Conservation (phyloP, 2,113 vertebrate genomes). For the Ophiodon elongatus region DNA sequence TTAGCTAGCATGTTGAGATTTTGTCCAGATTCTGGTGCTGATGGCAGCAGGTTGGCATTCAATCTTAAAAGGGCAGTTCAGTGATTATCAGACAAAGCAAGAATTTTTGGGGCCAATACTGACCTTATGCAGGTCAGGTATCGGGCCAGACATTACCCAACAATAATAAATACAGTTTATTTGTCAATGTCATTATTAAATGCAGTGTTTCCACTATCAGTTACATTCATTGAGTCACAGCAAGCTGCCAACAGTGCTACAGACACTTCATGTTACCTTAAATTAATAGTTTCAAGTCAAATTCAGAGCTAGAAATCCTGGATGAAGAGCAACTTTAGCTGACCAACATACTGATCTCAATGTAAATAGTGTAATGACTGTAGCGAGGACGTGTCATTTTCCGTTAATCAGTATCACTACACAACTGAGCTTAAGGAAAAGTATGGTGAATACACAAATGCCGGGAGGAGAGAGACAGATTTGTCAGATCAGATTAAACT, state of each 20-base stretch:
- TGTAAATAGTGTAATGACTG: not conserved
- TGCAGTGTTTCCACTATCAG: not conserved
- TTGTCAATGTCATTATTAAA: not conserved
- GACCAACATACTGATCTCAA: not conserved
- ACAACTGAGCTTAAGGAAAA: conserved; percentile 11
- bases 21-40: not conserved
- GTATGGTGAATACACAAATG: not conserved
- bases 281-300: not conserved
- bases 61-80: conserved; percentile 8
- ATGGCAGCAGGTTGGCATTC: conserved; percentile 18
- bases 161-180: not conserved
- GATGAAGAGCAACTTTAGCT: not conserved
- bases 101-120: not conserved
- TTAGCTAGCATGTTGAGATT: not conserved
- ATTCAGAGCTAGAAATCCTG: not conserved
- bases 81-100: not conserved
- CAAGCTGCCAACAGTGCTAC: not conserved
- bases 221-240: not conserved
- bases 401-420: conserved; percentile 18
- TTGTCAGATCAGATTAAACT: conserved; percentile 56
- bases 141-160: not conserved
- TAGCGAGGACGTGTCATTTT: conserved; percentile 8
- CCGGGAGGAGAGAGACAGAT: conserved; percentile 28
- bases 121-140: not conserved
- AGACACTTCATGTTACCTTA: not conserved